Base-by-base conservation (phyloP, 92 coral and sea anemone species). In the Palythoa grandis region DNA sequence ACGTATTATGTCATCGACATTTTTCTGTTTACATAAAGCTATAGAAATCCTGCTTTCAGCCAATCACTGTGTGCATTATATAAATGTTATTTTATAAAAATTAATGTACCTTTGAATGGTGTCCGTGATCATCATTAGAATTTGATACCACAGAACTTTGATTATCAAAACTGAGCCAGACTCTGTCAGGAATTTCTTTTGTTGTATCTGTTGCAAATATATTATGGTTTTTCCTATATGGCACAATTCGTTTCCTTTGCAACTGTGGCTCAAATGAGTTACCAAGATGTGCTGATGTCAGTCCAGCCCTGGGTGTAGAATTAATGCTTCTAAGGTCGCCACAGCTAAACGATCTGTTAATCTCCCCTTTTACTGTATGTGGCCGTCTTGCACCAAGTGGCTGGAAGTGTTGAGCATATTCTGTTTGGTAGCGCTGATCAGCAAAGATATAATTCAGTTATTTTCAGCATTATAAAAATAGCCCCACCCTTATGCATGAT, bases 221-320 rank as follows among this genome's bases (percentile, higher is more conserved):
- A 74, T 96, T 96, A 82, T 96, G 98, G 89, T 96, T 96, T 74
- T 96, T 89, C 85, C 92, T 93, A 85, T 96, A 96, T 7, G 98
- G 94, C 24, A 96, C 98, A 70, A 96, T 96, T 53, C 89, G 79
- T 83, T 91, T 96, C 80, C 98, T 92, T 71, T 96, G 98, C 52
- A 96, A 87, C 40, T 98, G 96, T 10, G 98, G 98, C 66, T 96
- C 98, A 83, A 87, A 93, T 4, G 93, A 86, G 76, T 93, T 86
- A 15, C 95, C 95, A 86, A 96, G 92, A 43, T 96, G 88, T 74
- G 89, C 89, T 7, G 98, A 96, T 43, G 86, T 89, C 76, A 96
- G 84, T 14, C 98, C 98, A 11, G 98, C 98, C 80, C 98, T 91
- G 48, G 98, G 98, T 17, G 98, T 91, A 2, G 96, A 88, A 1